Evolutionary conservation across 2,113 vertebrate species (phyloP).

Genomic region (Oncorhynchus gorbuscha): DNA sequence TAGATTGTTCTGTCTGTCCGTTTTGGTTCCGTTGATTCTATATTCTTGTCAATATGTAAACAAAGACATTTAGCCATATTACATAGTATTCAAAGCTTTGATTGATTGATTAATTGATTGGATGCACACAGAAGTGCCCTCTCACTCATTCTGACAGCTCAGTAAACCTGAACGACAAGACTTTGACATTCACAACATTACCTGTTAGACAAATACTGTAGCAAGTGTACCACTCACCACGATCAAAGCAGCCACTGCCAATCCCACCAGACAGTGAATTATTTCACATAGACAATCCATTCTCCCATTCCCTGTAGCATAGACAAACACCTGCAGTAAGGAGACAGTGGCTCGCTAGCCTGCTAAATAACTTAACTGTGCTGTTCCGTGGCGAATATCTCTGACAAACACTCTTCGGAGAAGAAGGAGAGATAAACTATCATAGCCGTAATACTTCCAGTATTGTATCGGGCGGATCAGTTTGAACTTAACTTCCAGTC

Average conservation of each 20-base stretch:
- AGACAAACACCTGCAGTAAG: not conserved
- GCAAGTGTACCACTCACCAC: slow-evolving; percentile 55
- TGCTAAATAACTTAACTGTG: not conserved
- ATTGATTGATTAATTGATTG: not conserved
- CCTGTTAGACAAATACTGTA: not conserved
- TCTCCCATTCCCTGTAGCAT: slow-evolving; percentile 28
- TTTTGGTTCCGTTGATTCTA: too few relatives aligned
- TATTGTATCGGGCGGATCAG: not conserved
- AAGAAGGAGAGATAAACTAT: not conserved
- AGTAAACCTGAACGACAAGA: not conserved
- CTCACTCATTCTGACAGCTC: not conserved
- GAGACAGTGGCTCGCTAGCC: slow-evolving; percentile 17
- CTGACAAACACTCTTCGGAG: not conserved
- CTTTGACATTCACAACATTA: not conserved
- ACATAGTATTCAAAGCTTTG: not conserved
- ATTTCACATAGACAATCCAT: slow-evolving; percentile 69
- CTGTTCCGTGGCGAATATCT: not conserved
- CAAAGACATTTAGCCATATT: too few relatives aligned
- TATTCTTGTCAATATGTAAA: too few relatives aligned
- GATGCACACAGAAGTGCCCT: not conserved
- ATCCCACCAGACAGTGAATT: slow-evolving; percentile 50
- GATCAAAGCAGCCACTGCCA: slow-evolving; percentile 54
- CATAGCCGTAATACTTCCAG: slow-evolving; percentile 3
- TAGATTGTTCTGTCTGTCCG: not conserved
- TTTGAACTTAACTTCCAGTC: slow-evolving; percentile 54